Evolutionary conservation across 2,113 vertebrate species (phyloP), one percentile per base, ranked within the genome.

Genomic region (Austrofundulus limnaeus): DNA sequence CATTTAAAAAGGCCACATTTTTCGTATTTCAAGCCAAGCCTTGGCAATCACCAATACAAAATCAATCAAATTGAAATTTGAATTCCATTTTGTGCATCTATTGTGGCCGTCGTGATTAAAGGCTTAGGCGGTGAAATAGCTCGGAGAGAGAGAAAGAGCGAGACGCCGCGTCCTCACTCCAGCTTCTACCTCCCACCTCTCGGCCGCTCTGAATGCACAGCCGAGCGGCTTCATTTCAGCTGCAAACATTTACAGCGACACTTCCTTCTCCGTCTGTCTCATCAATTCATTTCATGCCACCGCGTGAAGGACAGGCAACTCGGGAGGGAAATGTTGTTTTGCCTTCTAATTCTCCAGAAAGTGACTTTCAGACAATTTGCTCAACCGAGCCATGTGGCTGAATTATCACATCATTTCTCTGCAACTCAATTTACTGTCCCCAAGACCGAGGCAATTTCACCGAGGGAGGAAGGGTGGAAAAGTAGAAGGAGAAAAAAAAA

Each of bases 321-420:
- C 63, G 43, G 82, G 53, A 81, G 80, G 70, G 73, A 84, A 80
- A 85, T 74, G 57, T 77, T 81, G 66, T 80, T 88, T 80, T 75
- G 80, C 81, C 74, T 81, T 82, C 75, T 80, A 84, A 80, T 87
- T 89, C 84, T 77, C 61, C 45, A 80, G 70, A 84, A 86, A 89
- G 80, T 82, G 68, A 84, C 85, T 88, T 85, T 85, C 75, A 70
- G 71, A 74, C 63, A 73, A 61, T 81, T 84, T 75, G 61, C 62
- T 39, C 37, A 3, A 60, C 46, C 56, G 62, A 84, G 85, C 77
- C 80, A 59, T 76, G 82, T 53, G 43, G 69, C 55, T 70, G 72
- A 82, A 88, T 84, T 79, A 88, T 80, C 75, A 78, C 71, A 78
- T 84, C 72, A 77, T 81, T 82, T 78, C 72, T 83, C 82, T 77